Base-by-base conservation (phyloP, 1,140 invertebrate species). In the Achatina immaculata region DNA sequence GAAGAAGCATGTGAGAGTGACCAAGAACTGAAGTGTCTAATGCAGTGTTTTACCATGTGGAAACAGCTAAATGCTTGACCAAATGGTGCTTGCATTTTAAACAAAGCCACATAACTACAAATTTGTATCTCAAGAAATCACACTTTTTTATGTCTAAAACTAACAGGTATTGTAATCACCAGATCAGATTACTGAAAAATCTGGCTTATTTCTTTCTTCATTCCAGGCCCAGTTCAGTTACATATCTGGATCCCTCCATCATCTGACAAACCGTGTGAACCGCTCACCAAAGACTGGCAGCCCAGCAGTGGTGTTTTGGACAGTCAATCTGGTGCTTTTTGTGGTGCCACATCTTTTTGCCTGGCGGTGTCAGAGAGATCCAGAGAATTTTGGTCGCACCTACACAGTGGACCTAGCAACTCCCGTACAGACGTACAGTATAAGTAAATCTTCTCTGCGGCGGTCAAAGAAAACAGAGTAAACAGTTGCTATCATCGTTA, bases 171-270 rank as follows among this genome's bases (percentile, higher is more conserved):
- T n/a, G n/a, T n/a, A n/a, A n/a, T n/a, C n/a, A n/a, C n/a, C n/a
- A n/a, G n/a, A n/a, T n/a, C n/a, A n/a, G n/a, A n/a, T n/a, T n/a
- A n/a, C n/a, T n/a, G n/a, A n/a, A n/a, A n/a, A n/a, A n/a, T n/a
- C n/a, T n/a, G n/a, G n/a, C n/a, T n/a, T n/a, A n/a, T n/a, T n/a
- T n/a, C n/a, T 80, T 1, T 65, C 24, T 45, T 69, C 14, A n/a
- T 71, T 81, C 55, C 83, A 88, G 86, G 88, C 83, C 11, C 88
- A 89, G 80, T 84, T 89, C 58, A 83, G 83, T 34, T 84, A 88
- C 79, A 89, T 89, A 43, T 87, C 86, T 43, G 80, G 82, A 31
- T 84, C 86, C 6, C 36, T 89, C 9, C 86, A 89, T 75, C 81
- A 83, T 28, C 81, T 85, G 28, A 89, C 88, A 28, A 78, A 83